Base-by-base conservation (phyloP, 2,113 vertebrate genomes). In the Anolis carolinensis region DNA sequence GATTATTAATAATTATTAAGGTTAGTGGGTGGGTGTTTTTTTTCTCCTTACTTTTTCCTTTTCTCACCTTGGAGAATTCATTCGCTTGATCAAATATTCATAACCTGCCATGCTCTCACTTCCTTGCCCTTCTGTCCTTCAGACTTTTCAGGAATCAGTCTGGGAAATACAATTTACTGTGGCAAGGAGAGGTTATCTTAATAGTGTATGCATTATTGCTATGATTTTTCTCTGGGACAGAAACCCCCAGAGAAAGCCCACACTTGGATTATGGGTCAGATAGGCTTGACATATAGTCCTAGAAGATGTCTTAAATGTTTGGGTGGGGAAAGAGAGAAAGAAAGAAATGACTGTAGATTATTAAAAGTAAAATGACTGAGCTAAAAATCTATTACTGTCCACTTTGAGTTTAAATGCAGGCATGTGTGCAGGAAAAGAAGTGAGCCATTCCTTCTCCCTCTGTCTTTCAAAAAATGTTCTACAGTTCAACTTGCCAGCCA, bases 91-190 rank as follows among this genome's bases (percentile, higher is more conserved):
- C 7, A 74, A 85, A 81, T 83, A 85, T 89, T 63, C 86, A 72
- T 52, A 84, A 59, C 65, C 82, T 85, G 71, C 83, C 78, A 13
- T 48, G 27, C 30, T 67, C 52, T 62, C 83, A 13, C 52, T 62
- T 81, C 81, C 83, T 86, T 6, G 32, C 88, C 85, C 80, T 81
- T 70, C 77, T n/a, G 70, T 87, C 81, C 72, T 89, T 88, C 72
- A 81, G 88, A 79, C 88, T 90, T 91, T 87, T 85, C 82, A 73
- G 2, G 89, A 86, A 80, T 83, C 83, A 88, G 87, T 30, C 59
- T 88, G 72, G 89, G 80, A 71, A 81, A 14, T 11, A 55, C 2
- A 7, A 70, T 65, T 72, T 8, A 1, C 18, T 34, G 76, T 78
- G 67, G 71, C 62, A 65, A 34, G 75, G 70, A 21, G 70, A 52